A percentile compares a stretch with the other conserved stretches of the same genome.
Evolutionary conservation across 2,888 invertebrate species (phyloP).

Genomic region (Punctoribates punctum): DNA sequence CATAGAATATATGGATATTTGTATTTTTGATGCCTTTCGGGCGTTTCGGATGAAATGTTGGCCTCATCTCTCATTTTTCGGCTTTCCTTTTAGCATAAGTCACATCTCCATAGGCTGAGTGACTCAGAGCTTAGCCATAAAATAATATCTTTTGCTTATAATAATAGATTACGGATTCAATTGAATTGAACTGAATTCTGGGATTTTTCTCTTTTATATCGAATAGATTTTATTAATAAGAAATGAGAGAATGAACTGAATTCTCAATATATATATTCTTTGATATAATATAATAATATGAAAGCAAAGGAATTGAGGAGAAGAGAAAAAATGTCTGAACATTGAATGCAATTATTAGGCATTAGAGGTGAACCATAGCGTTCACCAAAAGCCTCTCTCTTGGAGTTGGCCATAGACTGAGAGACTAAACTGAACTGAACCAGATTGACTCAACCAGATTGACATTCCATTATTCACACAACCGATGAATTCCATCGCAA

Average conservation of each 20-base stretch:
- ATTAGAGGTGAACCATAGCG: conserved; percentile 33
- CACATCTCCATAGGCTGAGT: not conserved
- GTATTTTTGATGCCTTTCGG: not conserved
- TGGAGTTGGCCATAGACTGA: too few species aligned
- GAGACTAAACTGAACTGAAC: too few species aligned
- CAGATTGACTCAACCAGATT: not conserved
- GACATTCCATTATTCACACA: conserved; percentile 33
- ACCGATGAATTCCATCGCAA: conserved; percentile 28
- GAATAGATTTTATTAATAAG: conserved; percentile 9
- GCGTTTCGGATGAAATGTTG: not conserved
- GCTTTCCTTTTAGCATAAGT: conserved; percentile 9
- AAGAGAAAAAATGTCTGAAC: not conserved
- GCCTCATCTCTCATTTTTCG: not conserved
- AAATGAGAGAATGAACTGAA: conserved; percentile 18
- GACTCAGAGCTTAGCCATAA: not conserved
- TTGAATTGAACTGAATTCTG: not conserved
- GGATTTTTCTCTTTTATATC: not conserved
- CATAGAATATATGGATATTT: not conserved
- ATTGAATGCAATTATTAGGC: conserved; percentile 33
- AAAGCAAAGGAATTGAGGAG: not conserved
- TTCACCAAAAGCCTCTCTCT: too few species aligned
- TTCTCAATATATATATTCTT: conserved; percentile 15
- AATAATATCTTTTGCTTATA: conserved; percentile 1
- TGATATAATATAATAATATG: not conserved
- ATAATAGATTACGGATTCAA: not conserved